phyloP scores from a whole-genome alignment of 2,797 vertebrate genomes.

The Lagorchestes hirsutus region DNA sequence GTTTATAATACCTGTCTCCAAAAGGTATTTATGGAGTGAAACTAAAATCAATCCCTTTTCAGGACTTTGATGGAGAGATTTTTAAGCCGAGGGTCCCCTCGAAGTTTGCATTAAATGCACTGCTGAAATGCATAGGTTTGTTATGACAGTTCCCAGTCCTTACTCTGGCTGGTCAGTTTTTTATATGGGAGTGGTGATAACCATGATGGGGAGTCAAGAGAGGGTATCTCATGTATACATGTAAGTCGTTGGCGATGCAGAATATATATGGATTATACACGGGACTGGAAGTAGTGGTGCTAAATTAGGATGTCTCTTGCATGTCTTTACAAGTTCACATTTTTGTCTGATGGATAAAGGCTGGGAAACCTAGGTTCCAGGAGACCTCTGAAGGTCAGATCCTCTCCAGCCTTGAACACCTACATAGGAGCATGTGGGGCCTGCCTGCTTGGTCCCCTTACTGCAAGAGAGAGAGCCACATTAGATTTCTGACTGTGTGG shows the following conservation, averaged over 20 bases:
- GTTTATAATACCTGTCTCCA: background rate
- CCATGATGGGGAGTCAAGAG: background rate
- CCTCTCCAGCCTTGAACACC: background rate
- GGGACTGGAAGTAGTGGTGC: background rate
- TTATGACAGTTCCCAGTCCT: background rate
- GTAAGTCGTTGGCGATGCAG: background rate
- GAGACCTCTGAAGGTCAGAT: background rate
- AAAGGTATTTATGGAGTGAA: background rate
- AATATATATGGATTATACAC: background rate
- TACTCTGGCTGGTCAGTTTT: background rate
- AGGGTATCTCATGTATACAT: background rate
- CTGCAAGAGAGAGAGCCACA: background rate
- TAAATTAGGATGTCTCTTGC: background rate
- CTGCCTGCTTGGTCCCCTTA: fast-evolving
- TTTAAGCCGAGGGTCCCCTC: background rate
- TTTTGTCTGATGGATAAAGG: background rate
- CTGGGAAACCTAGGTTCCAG: background rate
- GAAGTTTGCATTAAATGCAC: background rate
- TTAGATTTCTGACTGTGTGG: background rate
- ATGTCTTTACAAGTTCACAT: background rate
- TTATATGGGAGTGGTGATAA: background rate
- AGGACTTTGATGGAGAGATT: background rate
- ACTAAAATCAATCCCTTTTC: background rate
- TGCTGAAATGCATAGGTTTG: background rate
- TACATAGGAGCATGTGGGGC: background rate